phyloP scores from a whole-genome alignment of 2,113 vertebrate species.

The Laterallus jamaicensis region DNA sequence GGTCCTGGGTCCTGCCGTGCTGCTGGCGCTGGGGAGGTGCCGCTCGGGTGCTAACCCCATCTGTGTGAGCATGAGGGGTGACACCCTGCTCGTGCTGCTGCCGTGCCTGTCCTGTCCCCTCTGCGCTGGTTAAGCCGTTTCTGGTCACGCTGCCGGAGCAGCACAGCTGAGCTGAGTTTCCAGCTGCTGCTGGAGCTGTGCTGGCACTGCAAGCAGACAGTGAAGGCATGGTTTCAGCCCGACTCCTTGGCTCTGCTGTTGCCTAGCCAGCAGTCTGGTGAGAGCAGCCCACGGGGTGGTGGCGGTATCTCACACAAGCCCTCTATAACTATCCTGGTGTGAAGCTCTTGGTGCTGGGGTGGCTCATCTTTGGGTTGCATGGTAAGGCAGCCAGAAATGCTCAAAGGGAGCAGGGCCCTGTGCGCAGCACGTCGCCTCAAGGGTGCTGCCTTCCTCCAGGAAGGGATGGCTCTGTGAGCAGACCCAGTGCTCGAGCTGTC shows the following conservation, averaged over 20 bases:
- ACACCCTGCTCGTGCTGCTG: accelerated
- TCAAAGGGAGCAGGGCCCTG: accelerated
- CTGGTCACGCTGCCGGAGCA: accelerated
- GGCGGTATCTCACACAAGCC: accelerated
- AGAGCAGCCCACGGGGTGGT: not conserved
- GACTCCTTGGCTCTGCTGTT: accelerated
- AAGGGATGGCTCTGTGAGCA: not conserved
- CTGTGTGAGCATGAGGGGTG: accelerated
- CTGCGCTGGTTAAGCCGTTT: accelerated
- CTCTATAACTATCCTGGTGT: not conserved
- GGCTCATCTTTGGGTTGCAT: not conserved
- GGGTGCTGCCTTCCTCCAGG: not conserved
- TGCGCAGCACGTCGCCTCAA: accelerated
- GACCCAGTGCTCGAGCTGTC: not conserved
- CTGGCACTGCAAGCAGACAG: accelerated
- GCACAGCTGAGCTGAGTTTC: not conserved
- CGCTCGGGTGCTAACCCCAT: not conserved
- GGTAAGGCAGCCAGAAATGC: not conserved
- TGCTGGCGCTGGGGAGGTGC: not conserved
- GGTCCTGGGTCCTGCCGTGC: not conserved
- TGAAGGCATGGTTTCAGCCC: not conserved
- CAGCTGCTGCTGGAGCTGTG: not conserved
- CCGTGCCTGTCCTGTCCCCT: not conserved
- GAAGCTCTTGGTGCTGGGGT: not conserved
- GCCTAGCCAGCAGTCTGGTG: accelerated